Base-by-base conservation (phyloP, 2,888 invertebrate genomes). In the Melieria picta region DNA sequence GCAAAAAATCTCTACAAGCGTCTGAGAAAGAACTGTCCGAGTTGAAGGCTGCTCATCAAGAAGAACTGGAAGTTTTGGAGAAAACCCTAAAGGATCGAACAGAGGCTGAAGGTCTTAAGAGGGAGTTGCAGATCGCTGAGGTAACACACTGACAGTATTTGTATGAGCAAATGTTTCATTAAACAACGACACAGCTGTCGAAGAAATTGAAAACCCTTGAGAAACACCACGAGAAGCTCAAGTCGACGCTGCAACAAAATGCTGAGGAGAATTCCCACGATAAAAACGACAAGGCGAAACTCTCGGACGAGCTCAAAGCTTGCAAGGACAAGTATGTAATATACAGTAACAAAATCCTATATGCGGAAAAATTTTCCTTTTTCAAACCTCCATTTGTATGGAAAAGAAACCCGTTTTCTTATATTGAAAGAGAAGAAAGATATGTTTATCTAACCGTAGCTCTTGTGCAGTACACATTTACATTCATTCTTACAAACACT, bases 1-100 rank as follows among this genome's bases (percentile, higher is more conserved):
- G 50, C 42, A 74, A 72, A 56, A 75, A 73, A 55, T 55, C 71
- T 42, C 9, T 74, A 6, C 72, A 66, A 5, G 11, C 13, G 0
- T 9, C 71, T 7, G 77, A 80, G 30, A 71, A 55, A 4, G 73
- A 74, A 7, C 60, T 75, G 6, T 48, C 63, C 1, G 78, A 80
- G 0, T 10, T 74, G 1, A 69, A 64, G n/a, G 63, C 68, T 13
- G 63, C 65, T 3, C 75, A 78, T 16, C 58, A 60, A 3, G 75
- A 74, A 0, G 57, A 75, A 45, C 7, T 72, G 4, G 7, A 45
- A 1, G 57, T 50, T 0, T 16, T 72, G 46, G 61, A 75, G 58
- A 73, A 48, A 5, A 73, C 76, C 3, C 64, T 70, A 0, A 72
- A 72, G 16, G 67, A 42, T 0, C 68, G 76, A 30, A 10, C 69